Percentiles rank a stretch among this genome's conserved stretches.
Conservation (phyloP, 2,113 vertebrate genomes). For the Excalfactoria chinensis region DNA sequence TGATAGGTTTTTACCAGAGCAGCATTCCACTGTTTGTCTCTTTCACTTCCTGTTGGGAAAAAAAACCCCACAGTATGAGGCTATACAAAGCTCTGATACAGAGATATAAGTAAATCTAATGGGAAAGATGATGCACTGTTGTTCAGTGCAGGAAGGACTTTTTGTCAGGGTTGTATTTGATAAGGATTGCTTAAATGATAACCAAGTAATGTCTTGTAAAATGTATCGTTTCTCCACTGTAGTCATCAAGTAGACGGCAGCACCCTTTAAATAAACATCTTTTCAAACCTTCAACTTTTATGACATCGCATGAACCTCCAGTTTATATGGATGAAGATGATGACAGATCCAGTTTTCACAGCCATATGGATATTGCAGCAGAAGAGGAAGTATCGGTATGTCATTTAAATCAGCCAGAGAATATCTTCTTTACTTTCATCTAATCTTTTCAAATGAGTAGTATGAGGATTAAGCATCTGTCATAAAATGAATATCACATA, state of each 20-base stretch:
- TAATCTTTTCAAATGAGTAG: not conserved
- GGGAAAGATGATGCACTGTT: not conserved
- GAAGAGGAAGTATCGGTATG: conserved; percentile 90
- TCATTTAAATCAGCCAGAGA: not conserved
- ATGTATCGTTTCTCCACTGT: conserved; percentile 48
- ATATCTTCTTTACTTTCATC: not conserved
- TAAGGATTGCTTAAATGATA: not conserved
- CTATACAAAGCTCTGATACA: not conserved
- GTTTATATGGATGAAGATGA: conserved; percentile 99
- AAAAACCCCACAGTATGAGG: not conserved
- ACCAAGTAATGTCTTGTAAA: conserved; percentile 33
- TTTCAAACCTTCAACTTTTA: conserved; percentile 97
- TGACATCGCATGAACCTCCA: conserved; percentile 97
- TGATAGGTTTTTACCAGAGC: not conserved
- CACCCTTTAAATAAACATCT: conserved; percentile 99
- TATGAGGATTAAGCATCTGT: not conserved
- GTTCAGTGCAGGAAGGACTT: not conserved
- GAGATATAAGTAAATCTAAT: not conserved
- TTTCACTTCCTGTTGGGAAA: not conserved
- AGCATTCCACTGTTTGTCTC: not conserved
- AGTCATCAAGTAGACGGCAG: conserved; percentile 95
- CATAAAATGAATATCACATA: not conserved
- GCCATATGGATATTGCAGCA: conserved; percentile 82
- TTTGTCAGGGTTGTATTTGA: not conserved
- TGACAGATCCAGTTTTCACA: conserved; percentile 88